phyloP scores from a whole-genome alignment of 2,888 invertebrate genomes.

The Mimachlamys varia region DNA sequence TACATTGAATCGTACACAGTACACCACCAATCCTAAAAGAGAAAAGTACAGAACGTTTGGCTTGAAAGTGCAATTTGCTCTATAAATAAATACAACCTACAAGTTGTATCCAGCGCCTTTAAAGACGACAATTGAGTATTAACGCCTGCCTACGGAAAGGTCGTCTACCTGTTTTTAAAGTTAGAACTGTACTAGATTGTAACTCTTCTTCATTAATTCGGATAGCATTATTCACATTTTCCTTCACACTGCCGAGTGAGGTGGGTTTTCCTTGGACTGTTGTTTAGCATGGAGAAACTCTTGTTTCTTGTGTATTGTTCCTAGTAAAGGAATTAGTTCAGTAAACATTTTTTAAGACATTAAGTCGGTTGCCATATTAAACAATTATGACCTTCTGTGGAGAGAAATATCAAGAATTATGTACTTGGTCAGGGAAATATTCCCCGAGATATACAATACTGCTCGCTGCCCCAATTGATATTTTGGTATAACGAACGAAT shows the following conservation, averaged over 20 bases:
- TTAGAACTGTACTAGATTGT: background rate
- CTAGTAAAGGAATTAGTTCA: no score
- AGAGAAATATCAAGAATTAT: no score
- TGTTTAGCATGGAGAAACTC: no score
- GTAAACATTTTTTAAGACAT: no score
- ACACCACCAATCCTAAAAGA: background rate
- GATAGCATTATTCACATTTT: background rate
- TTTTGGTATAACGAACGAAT: no score
- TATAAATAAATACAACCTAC: background rate
- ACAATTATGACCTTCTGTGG: no score
- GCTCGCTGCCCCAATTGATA: no score
- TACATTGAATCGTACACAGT: background rate
- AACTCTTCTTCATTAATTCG: background rate
- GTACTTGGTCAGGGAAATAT: no score
- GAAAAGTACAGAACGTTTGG: slow-evolving; percentile 1
- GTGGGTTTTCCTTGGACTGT: no score
- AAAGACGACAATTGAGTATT: background rate
- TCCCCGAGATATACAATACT: no score
- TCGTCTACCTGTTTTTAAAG: background rate
- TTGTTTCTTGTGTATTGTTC: no score
- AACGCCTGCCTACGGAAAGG: background rate
- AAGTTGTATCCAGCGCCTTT: background rate
- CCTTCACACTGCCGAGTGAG: background rate
- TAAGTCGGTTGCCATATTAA: no score
- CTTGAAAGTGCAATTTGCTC: background rate